phyloP scores from a whole-genome alignment of 30 jellyfish, hydroid and myxozoan genomes.

The Chrysaora quinquecirrha region DNA sequence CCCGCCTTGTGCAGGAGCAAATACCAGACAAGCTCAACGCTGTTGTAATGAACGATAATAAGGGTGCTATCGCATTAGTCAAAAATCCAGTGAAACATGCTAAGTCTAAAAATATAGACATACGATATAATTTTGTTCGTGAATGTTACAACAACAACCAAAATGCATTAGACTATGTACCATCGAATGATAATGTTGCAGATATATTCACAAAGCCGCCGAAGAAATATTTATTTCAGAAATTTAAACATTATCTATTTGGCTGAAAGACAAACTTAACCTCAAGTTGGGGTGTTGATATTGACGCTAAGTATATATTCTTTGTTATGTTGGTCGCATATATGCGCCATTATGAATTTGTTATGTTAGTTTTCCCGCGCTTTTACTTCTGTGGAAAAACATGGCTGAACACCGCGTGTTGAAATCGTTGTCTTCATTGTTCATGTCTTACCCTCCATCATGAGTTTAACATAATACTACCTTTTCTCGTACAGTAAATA shows the following conservation, averaged over 20 bases:
- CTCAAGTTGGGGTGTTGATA: constrained; percentile 47
- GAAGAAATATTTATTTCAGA: not conserved
- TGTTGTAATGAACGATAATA: too few species aligned
- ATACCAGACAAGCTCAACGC: too few species aligned
- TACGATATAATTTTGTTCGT: constrained; percentile 30
- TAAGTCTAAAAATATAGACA: constrained; percentile 46
- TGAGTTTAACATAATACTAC: too few species aligned
- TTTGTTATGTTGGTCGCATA: too few species aligned
- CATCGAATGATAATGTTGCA: constrained; percentile 40
- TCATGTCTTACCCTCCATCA: too few species aligned
- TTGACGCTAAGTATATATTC: not conserved
- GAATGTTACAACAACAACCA: not conserved
- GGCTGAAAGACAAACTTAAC: constrained; percentile 6
- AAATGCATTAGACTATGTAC: constrained; percentile 24
- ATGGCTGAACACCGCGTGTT: too few species aligned
- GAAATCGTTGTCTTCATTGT: too few species aligned
- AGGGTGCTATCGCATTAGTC: constrained; percentile 41
- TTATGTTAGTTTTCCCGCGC: too few species aligned
- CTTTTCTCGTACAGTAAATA: too few species aligned
- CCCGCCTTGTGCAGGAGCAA: too few species aligned
- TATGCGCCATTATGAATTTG: too few species aligned
- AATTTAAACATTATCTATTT: constrained; percentile 10
- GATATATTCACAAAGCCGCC: constrained; percentile 52
- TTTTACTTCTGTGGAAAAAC: too few species aligned
- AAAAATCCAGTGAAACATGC: constrained; percentile 21